Conservation (phyloP, 1,140 invertebrate species). For the Diuraphis noxia region DNA sequence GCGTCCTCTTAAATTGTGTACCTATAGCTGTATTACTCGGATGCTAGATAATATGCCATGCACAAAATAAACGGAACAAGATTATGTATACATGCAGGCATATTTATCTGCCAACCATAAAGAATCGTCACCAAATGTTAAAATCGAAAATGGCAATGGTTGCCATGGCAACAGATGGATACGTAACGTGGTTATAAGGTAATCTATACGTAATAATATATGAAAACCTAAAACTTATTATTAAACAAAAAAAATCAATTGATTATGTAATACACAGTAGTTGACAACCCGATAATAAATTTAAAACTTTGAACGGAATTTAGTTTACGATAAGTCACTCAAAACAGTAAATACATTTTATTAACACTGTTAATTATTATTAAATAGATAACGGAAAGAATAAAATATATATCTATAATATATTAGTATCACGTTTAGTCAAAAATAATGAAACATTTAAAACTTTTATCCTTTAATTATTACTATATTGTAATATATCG, state of each 20-base stretch:
- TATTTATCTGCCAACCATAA: neutral
- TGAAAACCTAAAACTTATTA: neutral
- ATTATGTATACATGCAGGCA: neutral
- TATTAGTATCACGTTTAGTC: neutral
- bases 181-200: neutral
- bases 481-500: too few relatives aligned
- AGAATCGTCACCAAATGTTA: neutral
- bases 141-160: neutral
- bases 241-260: conserved; percentile 12
- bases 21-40: too few relatives aligned
- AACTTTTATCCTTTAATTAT: neutral
- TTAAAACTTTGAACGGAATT: neutral
- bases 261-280: neutral
- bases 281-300: neutral
- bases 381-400: neutral
- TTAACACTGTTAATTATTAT: neutral
- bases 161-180: neutral
- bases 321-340: neutral
- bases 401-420: neutral
- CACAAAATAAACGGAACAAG: too few relatives aligned
- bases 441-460: neutral
- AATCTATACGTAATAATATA: neutral
- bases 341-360: neutral
- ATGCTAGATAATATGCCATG: too few relatives aligned
- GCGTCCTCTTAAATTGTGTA: too few relatives aligned